Evolutionary conservation across 2,113 vertebrate species (phyloP).

Genomic region (Engraulis encrasicolus): DNA sequence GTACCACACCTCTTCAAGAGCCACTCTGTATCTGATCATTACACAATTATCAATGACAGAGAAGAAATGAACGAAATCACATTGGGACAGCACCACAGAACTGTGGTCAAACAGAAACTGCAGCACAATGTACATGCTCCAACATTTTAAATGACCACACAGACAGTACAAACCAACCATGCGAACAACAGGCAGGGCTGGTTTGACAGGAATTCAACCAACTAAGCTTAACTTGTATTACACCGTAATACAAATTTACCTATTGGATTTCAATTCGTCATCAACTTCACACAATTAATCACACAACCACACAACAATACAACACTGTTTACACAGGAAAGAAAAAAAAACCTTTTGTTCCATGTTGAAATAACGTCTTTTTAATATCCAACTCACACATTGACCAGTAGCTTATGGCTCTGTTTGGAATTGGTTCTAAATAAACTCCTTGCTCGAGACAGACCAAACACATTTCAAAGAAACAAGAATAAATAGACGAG

Average conservation of each 20-base stretch:
- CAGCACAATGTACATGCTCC: not conserved
- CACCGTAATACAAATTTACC: not conserved
- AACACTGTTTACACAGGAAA: not conserved
- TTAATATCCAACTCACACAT: not conserved
- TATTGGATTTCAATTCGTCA: not conserved
- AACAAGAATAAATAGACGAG: slow-evolving; percentile 7
- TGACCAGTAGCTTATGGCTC: slow-evolving; percentile 1
- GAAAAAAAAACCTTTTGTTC: not conserved
- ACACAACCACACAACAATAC: not conserved
- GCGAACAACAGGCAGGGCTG: not conserved
- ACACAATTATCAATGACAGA: not conserved
- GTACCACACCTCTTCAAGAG: not conserved
- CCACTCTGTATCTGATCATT: not conserved
- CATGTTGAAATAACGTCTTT: not conserved
- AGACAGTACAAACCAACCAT: not conserved
- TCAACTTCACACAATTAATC: not conserved
- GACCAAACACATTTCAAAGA: not conserved
- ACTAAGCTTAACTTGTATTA: not conserved
- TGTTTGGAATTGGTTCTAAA: not conserved
- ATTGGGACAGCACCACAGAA: not conserved
- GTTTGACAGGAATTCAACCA: not conserved
- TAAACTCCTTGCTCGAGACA: not conserved
- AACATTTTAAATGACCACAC: not conserved
- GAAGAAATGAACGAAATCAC: not conserved
- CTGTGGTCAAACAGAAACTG: not conserved